Percentiles rank a stretch among this genome's conserved stretches.
Evolutionary conservation across 1,140 invertebrate genomes (phyloP).

Genomic region (Cotesia chilonis): DNA sequence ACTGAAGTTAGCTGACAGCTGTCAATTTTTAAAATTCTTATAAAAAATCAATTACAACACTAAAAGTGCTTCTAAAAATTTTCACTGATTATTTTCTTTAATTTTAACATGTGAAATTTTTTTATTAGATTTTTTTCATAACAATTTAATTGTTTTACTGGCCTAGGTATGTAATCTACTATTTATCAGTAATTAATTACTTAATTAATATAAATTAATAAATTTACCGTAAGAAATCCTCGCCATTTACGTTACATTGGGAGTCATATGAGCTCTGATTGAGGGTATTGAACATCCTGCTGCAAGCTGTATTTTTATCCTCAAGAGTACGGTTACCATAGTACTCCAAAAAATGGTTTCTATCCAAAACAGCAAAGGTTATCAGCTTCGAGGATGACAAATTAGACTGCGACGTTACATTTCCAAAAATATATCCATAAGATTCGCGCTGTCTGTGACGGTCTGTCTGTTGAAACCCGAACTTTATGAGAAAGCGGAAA

Average conservation of each 20-base stretch:
- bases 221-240: slow-evolving; percentile 80
- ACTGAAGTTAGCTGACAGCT: too few species aligned
- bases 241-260: slow-evolving; percentile 80
- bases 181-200: too few species aligned
- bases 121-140: too few species aligned
- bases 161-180: too few species aligned
- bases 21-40: too few species aligned
- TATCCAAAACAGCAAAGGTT: slow-evolving; percentile 87
- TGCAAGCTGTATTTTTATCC: slow-evolving; percentile 77
- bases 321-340: slow-evolving; percentile 78
- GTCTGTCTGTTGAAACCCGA: slow-evolving; percentile 97
- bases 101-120: too few species aligned
- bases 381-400: slow-evolving; percentile 70
- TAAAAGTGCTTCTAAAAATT: too few species aligned
- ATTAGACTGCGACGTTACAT: slow-evolving; percentile 79
- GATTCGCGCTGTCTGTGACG: slow-evolving; percentile 80
- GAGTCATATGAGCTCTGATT: slow-evolving; percentile 85
- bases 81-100: too few species aligned
- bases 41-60: too few species aligned
- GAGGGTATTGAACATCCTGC: slow-evolving; percentile 85
- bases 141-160: too few species aligned
- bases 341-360: slow-evolving; percentile 86
- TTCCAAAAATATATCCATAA: slow-evolving; percentile 94
- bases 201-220: background rate
- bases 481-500: slow-evolving; percentile 92